A percentile compares a stretch with the other conserved stretches of the same genome.
These are phyloP conservation scores for Platycheirus albimanus DNA, from an alignment of 2,888 invertebrate species.

Conservation along the genomic window DNA sequence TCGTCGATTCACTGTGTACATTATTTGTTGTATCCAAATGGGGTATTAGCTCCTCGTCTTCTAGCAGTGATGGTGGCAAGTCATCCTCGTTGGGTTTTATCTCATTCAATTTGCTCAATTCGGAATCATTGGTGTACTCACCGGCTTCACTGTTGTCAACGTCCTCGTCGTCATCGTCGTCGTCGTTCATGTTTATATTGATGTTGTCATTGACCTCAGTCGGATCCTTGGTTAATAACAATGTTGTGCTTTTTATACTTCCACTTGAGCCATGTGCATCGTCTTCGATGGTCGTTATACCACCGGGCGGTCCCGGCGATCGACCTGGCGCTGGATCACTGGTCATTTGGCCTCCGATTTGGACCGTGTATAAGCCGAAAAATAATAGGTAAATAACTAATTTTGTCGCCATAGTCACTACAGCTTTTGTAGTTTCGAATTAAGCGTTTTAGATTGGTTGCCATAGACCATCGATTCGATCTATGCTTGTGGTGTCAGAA, in stretches of 20 bases:
- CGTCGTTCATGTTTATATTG: too few relatives aligned
- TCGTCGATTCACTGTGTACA: constrained; percentile 26
- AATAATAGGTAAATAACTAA: constrained; percentile 78
- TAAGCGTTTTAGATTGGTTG: constrained; percentile 72
- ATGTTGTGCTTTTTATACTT: constrained; percentile 55
- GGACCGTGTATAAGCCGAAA: constrained; percentile 77
- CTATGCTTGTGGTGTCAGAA: constrained; percentile 56
- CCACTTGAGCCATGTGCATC: constrained; percentile 67
- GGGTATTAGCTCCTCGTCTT: constrained; percentile 28
- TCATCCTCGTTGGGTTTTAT: constrained; percentile 68
- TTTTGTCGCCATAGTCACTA: constrained; percentile 78
- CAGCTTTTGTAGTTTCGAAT: constrained; percentile 71
- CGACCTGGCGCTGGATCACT: constrained; percentile 88
- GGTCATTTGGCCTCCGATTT: constrained; percentile 82
- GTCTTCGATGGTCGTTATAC: constrained; percentile 67
- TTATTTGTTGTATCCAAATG: constrained; percentile 45
- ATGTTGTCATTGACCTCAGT: constrained; percentile 66
- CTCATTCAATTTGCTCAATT: constrained; percentile 67
- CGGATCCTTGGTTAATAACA: constrained; percentile 65
- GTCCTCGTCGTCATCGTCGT: constrained; percentile 39
- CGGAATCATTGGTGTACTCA: constrained; percentile 60
- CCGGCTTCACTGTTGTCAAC: constrained; percentile 45
- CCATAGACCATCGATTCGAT: constrained; percentile 73
- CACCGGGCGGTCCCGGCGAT: constrained; percentile 85
- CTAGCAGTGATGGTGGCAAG: constrained; percentile 28